Base-by-base conservation (phyloP, 1,140 invertebrate genomes). In the Drosophila malerkotliana region DNA sequence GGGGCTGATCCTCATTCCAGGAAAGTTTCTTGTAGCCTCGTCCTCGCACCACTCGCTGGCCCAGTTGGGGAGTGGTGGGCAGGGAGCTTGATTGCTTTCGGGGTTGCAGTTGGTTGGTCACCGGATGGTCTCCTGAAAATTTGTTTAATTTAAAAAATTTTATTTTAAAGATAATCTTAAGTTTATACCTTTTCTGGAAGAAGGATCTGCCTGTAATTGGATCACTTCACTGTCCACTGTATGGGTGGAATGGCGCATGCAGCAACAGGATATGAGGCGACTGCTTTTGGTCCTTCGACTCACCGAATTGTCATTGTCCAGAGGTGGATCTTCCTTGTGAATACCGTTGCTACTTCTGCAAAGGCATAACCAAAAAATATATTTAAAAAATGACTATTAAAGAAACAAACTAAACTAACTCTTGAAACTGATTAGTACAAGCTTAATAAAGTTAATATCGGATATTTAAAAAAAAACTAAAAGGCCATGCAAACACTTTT, bases 31-130 rank as follows among this genome's bases (percentile, higher is more conserved):
- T 81, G 60, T 77, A 85, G 47, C 55, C 47, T 44, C 58, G 52
- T 24, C 66, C 67, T n/a, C 64, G 56, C 41, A 57, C 64, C 59
- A 64, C 57, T 45, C 78, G 56, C 21, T 84, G 77, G 64, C 69
- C 72, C 14, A 85, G 59, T 47, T 85, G 78, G 12, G 82, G 80
- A 52, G 82, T 84, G 3, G 61, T 62, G 14, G 82, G 82, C 59
- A 85, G 48, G 12, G 82, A 85, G 21, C 69, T 80, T 12, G 82
- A 74, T 21, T 73, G 62, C 51, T 79, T 83, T 14, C 51, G 47
- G 10, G 66, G 51, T 8, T 44, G 24, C 26, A 45, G 41, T 10
- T 68, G 62, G 39, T 24, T 37, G 62, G 28, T 26, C 51, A 24
- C 24, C 41, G 47, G 44, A 7, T 28, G 59, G 32, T 15, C 1